phyloP scores from a whole-genome alignment of 2,113 vertebrate species.

The Urocynchramus pylzowi region DNA sequence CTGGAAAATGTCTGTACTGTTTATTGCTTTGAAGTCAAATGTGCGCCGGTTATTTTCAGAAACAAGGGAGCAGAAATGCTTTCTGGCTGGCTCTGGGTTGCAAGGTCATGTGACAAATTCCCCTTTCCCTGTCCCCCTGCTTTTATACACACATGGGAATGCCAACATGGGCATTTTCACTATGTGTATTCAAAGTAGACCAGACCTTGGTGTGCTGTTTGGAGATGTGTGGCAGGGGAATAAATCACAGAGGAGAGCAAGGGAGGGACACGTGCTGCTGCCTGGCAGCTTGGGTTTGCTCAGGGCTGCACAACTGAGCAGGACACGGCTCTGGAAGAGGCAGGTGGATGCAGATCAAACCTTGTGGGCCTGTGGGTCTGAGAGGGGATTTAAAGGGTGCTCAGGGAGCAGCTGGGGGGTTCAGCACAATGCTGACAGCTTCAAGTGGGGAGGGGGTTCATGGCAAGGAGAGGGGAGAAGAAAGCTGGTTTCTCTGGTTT shows the following conservation, averaged over 20 bases:
- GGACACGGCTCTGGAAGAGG: neutral
- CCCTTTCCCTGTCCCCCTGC: neutral
- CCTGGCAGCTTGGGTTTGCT: neutral
- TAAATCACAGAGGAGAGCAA: neutral
- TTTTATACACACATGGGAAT: conserved; percentile 18
- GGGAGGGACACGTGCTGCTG: neutral
- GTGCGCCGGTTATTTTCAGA: conserved; percentile 28
- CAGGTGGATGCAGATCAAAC: neutral
- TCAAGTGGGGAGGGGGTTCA: neutral
- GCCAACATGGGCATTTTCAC: neutral
- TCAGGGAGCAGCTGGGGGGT: neutral
- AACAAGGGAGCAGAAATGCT: neutral
- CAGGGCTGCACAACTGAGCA: neutral
- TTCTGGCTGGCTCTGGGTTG: conserved; percentile 13
- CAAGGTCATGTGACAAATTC: neutral
- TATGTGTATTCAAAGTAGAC: neutral
- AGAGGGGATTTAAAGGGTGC: neutral
- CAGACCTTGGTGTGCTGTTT: neutral
- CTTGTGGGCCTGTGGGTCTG: neutral
- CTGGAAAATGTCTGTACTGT: conserved; percentile 50
- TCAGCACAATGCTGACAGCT: neutral
- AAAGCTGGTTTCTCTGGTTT: neutral
- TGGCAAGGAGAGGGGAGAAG: neutral
- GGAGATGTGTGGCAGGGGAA: neutral
- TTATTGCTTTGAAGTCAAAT: conserved; percentile 40